Conservation (phyloP, 2,797 vertebrate genomes). For the Fratercula arctica region DNA sequence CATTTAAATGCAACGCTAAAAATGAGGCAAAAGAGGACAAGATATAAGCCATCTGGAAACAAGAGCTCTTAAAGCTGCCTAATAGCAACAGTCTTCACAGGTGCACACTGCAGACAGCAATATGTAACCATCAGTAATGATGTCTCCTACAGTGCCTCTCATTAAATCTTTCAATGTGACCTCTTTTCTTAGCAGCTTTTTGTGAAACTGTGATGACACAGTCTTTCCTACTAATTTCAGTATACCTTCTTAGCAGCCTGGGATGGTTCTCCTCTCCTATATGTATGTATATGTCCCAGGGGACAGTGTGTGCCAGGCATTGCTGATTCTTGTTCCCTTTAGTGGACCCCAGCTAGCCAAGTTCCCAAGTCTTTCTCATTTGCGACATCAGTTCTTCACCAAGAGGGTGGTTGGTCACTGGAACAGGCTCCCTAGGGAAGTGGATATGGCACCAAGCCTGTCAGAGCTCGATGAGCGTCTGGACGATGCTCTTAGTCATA, state of each 20-base stretch:
- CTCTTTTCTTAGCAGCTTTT: background rate
- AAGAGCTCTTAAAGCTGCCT: background rate
- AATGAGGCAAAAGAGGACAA: background rate
- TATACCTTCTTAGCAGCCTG: background rate
- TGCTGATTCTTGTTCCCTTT: background rate
- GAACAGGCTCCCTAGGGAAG: background rate
- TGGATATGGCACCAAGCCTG: background rate
- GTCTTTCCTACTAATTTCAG: background rate
- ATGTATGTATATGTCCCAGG: accelerated
- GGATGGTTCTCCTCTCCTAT: background rate
- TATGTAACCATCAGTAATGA: background rate
- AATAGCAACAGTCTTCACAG: background rate
- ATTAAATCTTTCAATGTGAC: background rate
- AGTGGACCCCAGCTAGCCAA: background rate
- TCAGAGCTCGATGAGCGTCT: background rate
- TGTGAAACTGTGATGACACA: background rate
- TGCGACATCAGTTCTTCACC: accelerated
- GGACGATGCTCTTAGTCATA: background rate
- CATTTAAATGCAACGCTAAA: background rate
- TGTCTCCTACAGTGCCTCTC: background rate
- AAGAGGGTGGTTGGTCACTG: background rate
- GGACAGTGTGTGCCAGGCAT: background rate
- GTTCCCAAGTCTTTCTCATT: background rate
- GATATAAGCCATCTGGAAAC: background rate
- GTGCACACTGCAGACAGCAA: background rate